These are phyloP conservation scores for Amorpha juglandis DNA, from an alignment of 2,888 invertebrate genomes.

Conservation along the genomic window DNA sequence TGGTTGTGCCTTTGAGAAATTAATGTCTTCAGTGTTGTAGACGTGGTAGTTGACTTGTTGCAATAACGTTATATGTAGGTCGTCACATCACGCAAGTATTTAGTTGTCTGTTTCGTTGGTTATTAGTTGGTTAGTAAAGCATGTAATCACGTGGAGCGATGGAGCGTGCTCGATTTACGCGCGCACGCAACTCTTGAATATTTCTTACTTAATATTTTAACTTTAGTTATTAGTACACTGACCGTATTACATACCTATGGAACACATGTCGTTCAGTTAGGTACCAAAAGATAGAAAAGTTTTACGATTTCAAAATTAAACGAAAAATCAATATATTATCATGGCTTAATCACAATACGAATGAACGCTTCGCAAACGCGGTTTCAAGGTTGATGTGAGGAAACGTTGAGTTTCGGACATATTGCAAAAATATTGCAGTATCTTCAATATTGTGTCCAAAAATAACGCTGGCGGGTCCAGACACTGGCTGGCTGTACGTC, in stretches of 20 bases:
- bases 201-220: constrained; percentile 11
- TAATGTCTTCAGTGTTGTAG: constrained; percentile 17
- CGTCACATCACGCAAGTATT: constrained; percentile 22
- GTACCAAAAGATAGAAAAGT: not conserved
- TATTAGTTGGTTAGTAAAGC: constrained; percentile 70
- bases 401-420: not conserved
- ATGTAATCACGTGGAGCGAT: constrained; percentile 70
- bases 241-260: not conserved
- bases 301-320: not conserved
- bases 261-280: not conserved
- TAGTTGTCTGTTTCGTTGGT: constrained; percentile 56
- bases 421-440: constrained; percentile 8
- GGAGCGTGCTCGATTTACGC: constrained; percentile 63
- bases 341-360: not conserved
- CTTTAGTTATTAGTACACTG: constrained; percentile 7
- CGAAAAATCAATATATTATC: not conserved
- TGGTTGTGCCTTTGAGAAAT: constrained; percentile 10
- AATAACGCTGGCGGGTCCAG: constrained; percentile 6
- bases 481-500: constrained; percentile 30
- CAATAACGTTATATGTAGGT: constrained; percentile 29
- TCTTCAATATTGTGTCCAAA: constrained; percentile 12
- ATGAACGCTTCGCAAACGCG: constrained; percentile 3
- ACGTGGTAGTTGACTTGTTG: constrained; percentile 25
- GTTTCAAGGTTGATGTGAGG: not conserved
- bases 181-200: constrained; percentile 54